These are phyloP conservation scores for Ganaspis sp. DNA, from an alignment of 1,140 invertebrate species.

Conservation along the genomic window DNA sequence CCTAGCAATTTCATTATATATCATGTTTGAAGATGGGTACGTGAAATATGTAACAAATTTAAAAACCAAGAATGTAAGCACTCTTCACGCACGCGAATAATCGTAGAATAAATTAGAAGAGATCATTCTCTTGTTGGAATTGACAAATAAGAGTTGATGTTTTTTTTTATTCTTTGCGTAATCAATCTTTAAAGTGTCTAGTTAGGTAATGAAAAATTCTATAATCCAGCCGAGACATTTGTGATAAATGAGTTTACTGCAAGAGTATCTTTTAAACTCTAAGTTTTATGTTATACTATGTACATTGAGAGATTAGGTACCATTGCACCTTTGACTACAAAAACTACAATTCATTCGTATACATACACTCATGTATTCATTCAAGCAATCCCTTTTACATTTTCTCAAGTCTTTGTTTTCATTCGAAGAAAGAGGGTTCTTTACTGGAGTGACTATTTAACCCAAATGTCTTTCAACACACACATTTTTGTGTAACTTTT, in stretches of 20 bases:
- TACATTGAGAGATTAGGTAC: conserved; percentile 5
- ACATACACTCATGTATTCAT: conserved; percentile 33
- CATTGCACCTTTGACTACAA: conserved; percentile 46
- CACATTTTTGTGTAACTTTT: conserved; percentile 17
- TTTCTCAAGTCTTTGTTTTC: conserved; percentile 41
- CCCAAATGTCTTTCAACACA: conserved; percentile 30
- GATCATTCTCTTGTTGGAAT: neutral
- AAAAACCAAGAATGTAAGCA: neutral
- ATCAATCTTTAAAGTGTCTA: neutral
- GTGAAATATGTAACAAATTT: neutral
- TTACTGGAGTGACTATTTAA: conserved; percentile 35
- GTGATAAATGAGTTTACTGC: conserved; percentile 3
- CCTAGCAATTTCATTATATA: conserved; percentile 67
- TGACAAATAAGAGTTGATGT: conserved; percentile 33
- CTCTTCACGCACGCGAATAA: neutral
- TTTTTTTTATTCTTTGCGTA: neutral
- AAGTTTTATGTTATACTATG: neutral
- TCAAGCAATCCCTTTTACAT: conserved; percentile 35
- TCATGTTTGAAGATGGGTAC: conserved; percentile 49
- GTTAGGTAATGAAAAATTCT: conserved; percentile 1
- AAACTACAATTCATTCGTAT: conserved; percentile 36
- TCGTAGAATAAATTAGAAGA: neutral
- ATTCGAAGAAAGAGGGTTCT: conserved; percentile 35
- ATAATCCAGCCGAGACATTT: conserved; percentile 8
- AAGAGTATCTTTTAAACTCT: neutral